Percentiles rank a stretch among this genome's conserved stretches.
These are phyloP conservation scores for Zapornia atra DNA, from an alignment of 2,113 vertebrate genomes.

Conservation along the genomic window DNA sequence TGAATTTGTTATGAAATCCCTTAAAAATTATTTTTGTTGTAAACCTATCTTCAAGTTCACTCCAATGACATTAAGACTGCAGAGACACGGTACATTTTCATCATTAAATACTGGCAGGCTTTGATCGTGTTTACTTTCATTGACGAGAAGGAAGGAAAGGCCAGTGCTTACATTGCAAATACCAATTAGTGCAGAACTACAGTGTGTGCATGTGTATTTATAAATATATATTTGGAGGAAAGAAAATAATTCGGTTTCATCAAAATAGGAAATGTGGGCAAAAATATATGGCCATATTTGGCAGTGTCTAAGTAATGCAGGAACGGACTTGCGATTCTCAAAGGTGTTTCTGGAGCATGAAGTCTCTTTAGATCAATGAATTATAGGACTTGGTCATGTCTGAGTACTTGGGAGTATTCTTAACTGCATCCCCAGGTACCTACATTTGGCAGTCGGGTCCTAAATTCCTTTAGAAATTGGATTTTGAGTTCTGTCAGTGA, in stretches of 20 bases:
- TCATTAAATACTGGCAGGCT: constrained; percentile 19
- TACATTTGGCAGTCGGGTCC: neutral
- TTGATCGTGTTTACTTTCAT: constrained; percentile 51
- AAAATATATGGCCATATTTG: neutral
- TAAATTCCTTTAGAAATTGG: neutral
- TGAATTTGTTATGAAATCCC: neutral
- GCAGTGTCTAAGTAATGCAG: neutral
- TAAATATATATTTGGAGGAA: constrained; percentile 43
- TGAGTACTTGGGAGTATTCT: neutral
- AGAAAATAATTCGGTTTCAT: constrained; percentile 49
- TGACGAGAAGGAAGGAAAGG: constrained; percentile 47
- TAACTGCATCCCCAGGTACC: neutral
- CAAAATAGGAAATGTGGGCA: neutral
- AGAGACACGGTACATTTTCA: constrained; percentile 14
- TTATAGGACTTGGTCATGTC: neutral
- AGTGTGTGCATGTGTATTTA: constrained; percentile 14
- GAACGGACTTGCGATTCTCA: neutral
- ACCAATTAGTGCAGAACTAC: constrained; percentile 39
- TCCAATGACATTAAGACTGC: constrained; percentile 17
- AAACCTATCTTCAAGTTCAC: constrained; percentile 37
- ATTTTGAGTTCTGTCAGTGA: neutral
- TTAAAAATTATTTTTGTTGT: constrained; percentile 8
- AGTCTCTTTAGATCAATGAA: neutral
- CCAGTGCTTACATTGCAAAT: constrained; percentile 55
- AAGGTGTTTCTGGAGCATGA: neutral